Percentiles rank a stretch among this genome's conserved stretches.
Conservation (phyloP, 2,888 invertebrate genomes). For the Microctonus hyperodae region DNA sequence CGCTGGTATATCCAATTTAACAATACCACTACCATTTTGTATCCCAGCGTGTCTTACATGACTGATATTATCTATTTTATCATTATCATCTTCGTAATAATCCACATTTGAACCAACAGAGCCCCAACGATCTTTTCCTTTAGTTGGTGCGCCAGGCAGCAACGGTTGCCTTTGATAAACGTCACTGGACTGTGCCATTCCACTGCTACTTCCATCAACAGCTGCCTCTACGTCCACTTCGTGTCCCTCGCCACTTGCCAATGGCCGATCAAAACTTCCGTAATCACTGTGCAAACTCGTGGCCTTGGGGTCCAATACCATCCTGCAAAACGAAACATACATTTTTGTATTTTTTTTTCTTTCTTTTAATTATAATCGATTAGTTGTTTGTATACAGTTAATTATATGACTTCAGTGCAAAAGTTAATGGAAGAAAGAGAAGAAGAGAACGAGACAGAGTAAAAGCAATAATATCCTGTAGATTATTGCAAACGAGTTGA, state of each 20-base stretch:
- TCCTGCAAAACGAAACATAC: slow-evolving; percentile 62
- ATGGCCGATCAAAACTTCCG: slow-evolving; percentile 68
- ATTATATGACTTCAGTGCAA: not conserved
- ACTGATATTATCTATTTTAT: slow-evolving; percentile 62
- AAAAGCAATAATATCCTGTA: not conserved
- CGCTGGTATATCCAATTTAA: slow-evolving; percentile 72
- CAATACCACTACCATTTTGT: slow-evolving; percentile 64
- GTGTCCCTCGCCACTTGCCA: slow-evolving; percentile 54
- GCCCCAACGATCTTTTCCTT: slow-evolving; percentile 65
- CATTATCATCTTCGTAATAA: slow-evolving; percentile 64
- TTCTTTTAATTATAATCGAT: not conserved
- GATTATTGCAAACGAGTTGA: not conserved
- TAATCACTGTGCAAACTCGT: slow-evolving; percentile 67
- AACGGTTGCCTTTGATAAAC: slow-evolving; percentile 70
- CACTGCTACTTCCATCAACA: slow-evolving; percentile 60
- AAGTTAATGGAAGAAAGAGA: not conserved
- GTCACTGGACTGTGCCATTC: slow-evolving; percentile 64
- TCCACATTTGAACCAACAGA: slow-evolving; percentile 61
- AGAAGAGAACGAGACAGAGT: no score
- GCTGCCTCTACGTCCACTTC: slow-evolving; percentile 62
- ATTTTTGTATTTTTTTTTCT: not conserved
- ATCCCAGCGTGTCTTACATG: slow-evolving; percentile 52
- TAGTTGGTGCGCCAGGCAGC: slow-evolving; percentile 64
- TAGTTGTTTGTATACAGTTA: not conserved
- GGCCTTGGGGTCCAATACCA: slow-evolving; percentile 72